Conservation (phyloP, 2,113 vertebrate species). For the Bothrops jararaca region DNA sequence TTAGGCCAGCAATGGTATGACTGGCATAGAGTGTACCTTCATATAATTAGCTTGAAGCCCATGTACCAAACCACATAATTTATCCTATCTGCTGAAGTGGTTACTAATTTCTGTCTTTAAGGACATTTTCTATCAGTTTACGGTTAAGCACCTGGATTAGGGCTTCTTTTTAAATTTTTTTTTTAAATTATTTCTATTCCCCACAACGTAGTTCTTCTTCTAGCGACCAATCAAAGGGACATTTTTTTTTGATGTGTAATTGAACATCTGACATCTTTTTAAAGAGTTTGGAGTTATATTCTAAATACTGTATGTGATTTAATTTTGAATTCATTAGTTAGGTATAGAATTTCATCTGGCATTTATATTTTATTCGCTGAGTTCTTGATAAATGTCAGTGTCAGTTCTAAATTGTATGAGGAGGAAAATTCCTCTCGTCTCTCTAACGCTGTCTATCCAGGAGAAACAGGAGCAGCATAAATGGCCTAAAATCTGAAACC, state of each 20-base stretch:
- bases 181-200: neutral
- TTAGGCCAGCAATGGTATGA: neutral
- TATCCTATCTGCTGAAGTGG: neutral
- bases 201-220: neutral
- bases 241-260: neutral
- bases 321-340: neutral
- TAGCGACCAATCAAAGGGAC: neutral
- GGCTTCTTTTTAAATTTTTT: neutral
- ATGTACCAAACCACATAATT: neutral
- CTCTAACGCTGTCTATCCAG: conserved; percentile 67
- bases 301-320: neutral
- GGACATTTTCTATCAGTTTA: neutral
- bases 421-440: conserved; percentile 31
- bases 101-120: neutral
- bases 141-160: neutral
- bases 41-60: neutral
- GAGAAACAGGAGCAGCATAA: conserved; percentile 72
- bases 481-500: conserved; percentile 69
- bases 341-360: neutral
- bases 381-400: neutral
- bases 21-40: neutral
- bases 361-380: neutral
- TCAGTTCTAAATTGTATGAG: neutral
- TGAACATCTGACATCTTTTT: neutral
- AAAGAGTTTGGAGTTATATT: neutral